These are phyloP conservation scores for Galleria mellonella DNA, from an alignment of 1,140 invertebrate species.

Conservation along the genomic window DNA sequence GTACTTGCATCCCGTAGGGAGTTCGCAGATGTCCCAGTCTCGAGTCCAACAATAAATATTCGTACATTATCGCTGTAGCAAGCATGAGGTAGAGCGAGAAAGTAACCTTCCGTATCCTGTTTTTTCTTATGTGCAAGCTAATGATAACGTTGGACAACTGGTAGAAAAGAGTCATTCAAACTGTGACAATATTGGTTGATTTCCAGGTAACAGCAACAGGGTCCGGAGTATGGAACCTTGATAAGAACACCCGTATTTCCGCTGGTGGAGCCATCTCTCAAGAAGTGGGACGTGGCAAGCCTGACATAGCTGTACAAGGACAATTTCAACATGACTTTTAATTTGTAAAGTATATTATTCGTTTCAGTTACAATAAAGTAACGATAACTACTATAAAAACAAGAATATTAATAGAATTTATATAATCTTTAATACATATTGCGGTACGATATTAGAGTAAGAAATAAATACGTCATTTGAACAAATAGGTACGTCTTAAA, in stretches of 20 bases:
- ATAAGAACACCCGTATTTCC: slow-evolving; percentile 27
- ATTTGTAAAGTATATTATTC: not conserved
- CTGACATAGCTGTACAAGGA: slow-evolving; percentile 19
- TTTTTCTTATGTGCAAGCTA: not conserved
- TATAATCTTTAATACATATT: no score
- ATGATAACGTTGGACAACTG: no score
- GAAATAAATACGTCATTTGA: no score
- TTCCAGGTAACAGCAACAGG: slow-evolving; percentile 22
- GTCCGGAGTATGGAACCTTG: slow-evolving; percentile 30
- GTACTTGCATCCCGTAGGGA: no score
- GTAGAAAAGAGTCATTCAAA: not conserved
- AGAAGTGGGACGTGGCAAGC: slow-evolving; percentile 19
- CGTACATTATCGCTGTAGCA: no score
- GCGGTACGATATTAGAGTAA: no score
- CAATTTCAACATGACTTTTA: not conserved
- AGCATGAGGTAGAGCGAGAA: no score
- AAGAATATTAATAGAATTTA: no score
- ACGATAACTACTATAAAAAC: no score
- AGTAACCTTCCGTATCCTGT: no score
- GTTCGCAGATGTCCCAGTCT: not conserved
- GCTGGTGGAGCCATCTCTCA: slow-evolving; percentile 21
- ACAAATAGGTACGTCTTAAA: no score
- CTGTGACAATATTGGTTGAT: not conserved
- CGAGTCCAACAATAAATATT: not conserved
- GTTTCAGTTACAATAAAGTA: no score